phyloP scores from a whole-genome alignment of 2,888 invertebrate genomes.

The Drosophila gaucha region DNA sequence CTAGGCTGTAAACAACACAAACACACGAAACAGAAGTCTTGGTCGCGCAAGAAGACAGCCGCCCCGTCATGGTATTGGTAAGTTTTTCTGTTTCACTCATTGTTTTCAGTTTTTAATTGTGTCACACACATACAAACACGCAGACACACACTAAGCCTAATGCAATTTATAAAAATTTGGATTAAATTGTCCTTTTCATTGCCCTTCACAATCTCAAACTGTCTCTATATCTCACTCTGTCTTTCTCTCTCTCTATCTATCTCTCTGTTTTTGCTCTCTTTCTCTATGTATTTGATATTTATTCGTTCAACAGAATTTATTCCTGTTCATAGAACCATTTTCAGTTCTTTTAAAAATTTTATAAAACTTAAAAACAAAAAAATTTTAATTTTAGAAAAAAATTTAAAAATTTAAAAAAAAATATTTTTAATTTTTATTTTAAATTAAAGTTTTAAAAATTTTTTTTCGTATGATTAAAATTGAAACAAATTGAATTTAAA shows the following conservation, averaged over 20 bases:
- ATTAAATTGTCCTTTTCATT: conserved; percentile 13
- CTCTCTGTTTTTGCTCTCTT: conserved; percentile 20
- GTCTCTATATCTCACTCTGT: conserved; percentile 7
- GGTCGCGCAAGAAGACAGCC: conserved; percentile 85
- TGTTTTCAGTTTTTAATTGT: conserved; percentile 15
- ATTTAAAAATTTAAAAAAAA: background rate
- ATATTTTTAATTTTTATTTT: background rate
- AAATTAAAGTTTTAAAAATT: background rate
- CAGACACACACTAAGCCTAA: conserved; percentile 13
- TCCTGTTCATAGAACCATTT: background rate
- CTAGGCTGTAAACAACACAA: conserved; percentile 85
- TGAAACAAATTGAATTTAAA: background rate
- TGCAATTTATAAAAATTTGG: background rate
- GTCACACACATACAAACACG: conserved; percentile 1
- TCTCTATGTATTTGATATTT: conserved; percentile 29
- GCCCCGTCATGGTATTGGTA: conserved; percentile 86
- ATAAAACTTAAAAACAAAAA: background rate
- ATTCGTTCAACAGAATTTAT: conserved; percentile 1
- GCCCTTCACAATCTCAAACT: conserved; percentile 10
- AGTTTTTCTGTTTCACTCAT: conserved; percentile 67
- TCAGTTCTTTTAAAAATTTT: background rate
- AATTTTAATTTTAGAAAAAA: background rate
- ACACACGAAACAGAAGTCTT: conserved; percentile 85
- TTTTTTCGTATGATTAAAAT: background rate
- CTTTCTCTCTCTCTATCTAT: conserved; percentile 15